A percentile compares a stretch with the other conserved stretches of the same genome.
phyloP scores from a whole-genome alignment of 2,797 vertebrate genomes.

The Sylvia borin region DNA sequence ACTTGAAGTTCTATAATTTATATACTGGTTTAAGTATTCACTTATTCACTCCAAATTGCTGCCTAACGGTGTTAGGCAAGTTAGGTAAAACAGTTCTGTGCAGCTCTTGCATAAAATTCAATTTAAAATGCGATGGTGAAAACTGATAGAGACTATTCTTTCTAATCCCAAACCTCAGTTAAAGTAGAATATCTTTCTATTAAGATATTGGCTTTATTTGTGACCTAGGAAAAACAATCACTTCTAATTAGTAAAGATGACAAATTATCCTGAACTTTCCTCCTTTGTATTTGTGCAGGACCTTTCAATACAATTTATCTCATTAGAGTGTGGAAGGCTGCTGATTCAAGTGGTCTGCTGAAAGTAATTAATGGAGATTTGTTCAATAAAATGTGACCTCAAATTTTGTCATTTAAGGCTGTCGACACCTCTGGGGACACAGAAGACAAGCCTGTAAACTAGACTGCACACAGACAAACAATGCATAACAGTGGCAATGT shows the following conservation, averaged over 20 bases:
- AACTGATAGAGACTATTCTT: neutral
- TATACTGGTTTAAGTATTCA: neutral
- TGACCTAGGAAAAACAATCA: constrained; percentile 70
- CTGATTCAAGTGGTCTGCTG: constrained; percentile 59
- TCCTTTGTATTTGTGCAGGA: constrained; percentile 69
- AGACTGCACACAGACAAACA: neutral
- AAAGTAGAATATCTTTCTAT: neutral
- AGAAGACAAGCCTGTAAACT: constrained; percentile 21
- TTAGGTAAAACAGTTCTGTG: neutral
- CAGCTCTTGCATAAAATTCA: neutral
- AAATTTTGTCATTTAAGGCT: constrained; percentile 67
- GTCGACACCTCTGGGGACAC: neutral
- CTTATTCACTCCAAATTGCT: neutral
- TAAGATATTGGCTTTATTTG: constrained; percentile 68
- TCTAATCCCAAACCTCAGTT: neutral
- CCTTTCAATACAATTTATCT: constrained; percentile 66
- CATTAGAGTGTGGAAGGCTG: constrained; percentile 73
- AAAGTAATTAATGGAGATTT: constrained; percentile 65
- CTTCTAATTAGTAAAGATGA: constrained; percentile 82
- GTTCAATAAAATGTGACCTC: constrained; percentile 60
- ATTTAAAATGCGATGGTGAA: constrained; percentile 7
- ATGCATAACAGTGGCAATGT: neutral
- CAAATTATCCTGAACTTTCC: constrained; percentile 76
- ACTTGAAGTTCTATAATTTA: neutral
- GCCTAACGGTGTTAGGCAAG: neutral